Evolutionary conservation across 2,888 invertebrate genomes (phyloP).

Genomic region (Lepidocyrtoides sp.): DNA sequence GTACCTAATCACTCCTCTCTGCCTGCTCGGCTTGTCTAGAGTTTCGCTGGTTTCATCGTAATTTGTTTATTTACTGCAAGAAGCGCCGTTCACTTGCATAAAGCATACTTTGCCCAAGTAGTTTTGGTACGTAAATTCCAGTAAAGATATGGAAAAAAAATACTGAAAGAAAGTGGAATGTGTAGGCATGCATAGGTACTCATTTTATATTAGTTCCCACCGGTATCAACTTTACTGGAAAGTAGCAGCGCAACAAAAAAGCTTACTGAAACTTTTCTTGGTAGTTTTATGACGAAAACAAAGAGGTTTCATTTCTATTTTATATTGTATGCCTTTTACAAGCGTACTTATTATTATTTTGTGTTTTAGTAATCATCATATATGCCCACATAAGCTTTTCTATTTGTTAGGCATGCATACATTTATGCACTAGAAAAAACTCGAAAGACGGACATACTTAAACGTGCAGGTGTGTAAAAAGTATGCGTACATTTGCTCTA

Average conservation of each 20-base stretch:
- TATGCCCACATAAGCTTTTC: background rate
- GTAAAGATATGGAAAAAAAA: no score
- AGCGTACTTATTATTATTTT: background rate
- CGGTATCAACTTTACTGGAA: background rate
- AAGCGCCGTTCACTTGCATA: background rate
- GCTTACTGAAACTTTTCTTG: background rate
- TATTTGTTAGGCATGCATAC: background rate
- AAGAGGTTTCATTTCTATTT: background rate
- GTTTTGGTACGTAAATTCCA: no score
- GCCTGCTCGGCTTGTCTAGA: background rate
- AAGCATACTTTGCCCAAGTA: background rate
- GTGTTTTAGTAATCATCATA: background rate
- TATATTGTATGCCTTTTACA: background rate
- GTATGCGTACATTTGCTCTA: background rate
- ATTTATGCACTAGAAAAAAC: no score
- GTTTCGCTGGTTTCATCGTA: background rate
- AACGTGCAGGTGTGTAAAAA: constrained; percentile 6
- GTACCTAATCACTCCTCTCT: background rate
- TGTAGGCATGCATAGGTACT: no score
- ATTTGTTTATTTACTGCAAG: constrained; percentile 20
- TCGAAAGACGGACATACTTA: background rate
- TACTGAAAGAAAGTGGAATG: no score
- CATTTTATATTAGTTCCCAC: no score
- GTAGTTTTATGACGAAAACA: background rate
- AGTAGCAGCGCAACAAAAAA: background rate